Evolutionary conservation across 2,888 invertebrate species (phyloP).

Genomic region (Margaritifera margaritifera): DNA sequence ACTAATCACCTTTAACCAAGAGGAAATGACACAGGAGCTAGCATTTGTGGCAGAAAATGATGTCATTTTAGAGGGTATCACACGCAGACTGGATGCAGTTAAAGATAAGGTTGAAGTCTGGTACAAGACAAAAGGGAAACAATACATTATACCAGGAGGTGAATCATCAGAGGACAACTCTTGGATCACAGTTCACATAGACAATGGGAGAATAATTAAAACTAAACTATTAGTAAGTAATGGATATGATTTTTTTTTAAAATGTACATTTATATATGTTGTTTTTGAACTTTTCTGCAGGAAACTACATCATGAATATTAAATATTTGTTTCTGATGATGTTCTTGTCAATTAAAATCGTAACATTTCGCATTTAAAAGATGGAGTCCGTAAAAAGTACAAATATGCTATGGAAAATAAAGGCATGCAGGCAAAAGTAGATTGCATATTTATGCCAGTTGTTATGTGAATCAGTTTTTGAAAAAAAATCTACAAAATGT

Average conservation of each 20-base stretch:
- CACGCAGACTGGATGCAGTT: slow-evolving; percentile 77
- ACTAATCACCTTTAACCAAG: slow-evolving; percentile 87
- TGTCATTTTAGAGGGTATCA: slow-evolving; percentile 80
- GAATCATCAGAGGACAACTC: slow-evolving; percentile 42
- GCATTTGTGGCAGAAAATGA: slow-evolving; percentile 97
- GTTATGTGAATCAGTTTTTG: no score
- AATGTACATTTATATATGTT: no score
- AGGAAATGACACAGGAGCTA: slow-evolving; percentile 82
- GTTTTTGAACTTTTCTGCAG: no score
- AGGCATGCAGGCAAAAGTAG: no score
- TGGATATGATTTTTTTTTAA: neutral
- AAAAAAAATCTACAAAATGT: no score
- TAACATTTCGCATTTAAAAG: no score
- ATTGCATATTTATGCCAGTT: no score
- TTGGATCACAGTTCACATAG: slow-evolving; percentile 68
- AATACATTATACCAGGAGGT: slow-evolving; percentile 30
- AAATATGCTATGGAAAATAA: no score
- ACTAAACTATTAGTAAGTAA: slow-evolving; percentile 73
- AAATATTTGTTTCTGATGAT: no score
- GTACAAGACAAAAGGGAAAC: slow-evolving; percentile 78
- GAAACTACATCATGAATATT: no score
- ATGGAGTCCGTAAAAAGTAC: no score
- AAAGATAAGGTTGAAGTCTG: slow-evolving; percentile 79
- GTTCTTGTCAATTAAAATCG: no score
- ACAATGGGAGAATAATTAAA: slow-evolving; percentile 69